Conservation (phyloP, 1,140 invertebrate genomes). For the Drosophila tropicalis region DNA sequence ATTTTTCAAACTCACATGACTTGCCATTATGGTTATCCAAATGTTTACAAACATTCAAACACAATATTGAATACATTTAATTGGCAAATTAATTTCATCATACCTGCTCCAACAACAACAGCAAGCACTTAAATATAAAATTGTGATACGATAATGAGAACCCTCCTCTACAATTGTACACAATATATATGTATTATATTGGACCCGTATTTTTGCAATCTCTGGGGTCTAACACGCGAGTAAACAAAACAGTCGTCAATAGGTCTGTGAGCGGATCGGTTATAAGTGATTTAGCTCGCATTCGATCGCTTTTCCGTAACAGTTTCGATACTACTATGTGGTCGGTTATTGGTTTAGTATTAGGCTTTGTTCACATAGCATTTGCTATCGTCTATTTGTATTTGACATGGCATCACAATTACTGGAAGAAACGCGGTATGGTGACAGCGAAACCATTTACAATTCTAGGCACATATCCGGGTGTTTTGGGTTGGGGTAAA, state of each 20-base stretch:
- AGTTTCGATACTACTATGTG: slow-evolving; percentile 18
- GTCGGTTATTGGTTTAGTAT: slow-evolving; percentile 24
- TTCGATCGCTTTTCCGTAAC: background rate
- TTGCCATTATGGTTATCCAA: background rate
- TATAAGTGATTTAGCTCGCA: background rate
- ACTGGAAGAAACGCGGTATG: slow-evolving; percentile 74
- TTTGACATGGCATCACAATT: slow-evolving; percentile 77
- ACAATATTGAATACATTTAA: background rate
- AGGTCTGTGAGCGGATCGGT: slow-evolving; percentile 19
- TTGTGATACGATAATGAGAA: background rate
- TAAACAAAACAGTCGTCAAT: slow-evolving; percentile 37
- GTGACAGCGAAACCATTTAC: slow-evolving; percentile 67
- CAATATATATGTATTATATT: background rate
- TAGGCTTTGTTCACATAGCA: slow-evolving; percentile 34
- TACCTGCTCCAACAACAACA: background rate
- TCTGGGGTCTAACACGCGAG: background rate
- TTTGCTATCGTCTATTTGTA: slow-evolving; percentile 70
- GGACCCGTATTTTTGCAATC: background rate
- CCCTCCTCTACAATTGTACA: background rate
- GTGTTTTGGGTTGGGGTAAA: slow-evolving; percentile 50
- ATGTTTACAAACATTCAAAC: background rate
- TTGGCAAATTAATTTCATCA: background rate
- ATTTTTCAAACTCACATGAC: too few species aligned
- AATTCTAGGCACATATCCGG: slow-evolving; percentile 83
- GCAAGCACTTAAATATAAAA: background rate